Conservation (phyloP, 1,140 invertebrate genomes). For the Hycleus phaleratus region DNA sequence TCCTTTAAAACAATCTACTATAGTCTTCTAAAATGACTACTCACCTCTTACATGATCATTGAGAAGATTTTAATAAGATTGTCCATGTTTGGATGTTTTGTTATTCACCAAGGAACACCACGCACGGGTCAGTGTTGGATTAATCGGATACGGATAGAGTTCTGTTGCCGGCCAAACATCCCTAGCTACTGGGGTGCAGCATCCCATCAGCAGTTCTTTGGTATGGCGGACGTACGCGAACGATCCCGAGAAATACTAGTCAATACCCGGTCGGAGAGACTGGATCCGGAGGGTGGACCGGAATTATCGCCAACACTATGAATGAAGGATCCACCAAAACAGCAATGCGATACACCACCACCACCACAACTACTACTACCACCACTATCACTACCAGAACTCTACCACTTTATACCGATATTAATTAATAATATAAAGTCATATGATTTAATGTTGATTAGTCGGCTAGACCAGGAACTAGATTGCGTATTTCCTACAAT, state of each 20-base stretch:
- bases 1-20: too few species aligned
- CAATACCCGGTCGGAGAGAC: slow-evolving; percentile 24
- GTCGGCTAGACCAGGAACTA: too few species aligned
- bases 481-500: too few species aligned
- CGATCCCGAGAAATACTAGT: slow-evolving; percentile 21
- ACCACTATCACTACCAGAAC: too few species aligned
- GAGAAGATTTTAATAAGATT: background rate
- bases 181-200: slow-evolving; percentile 33
- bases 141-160: background rate
- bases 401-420: too few species aligned
- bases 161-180: slow-evolving; percentile 20
- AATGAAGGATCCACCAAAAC: slow-evolving; percentile 11
- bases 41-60: slow-evolving; percentile 11
- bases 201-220: slow-evolving; percentile 25
- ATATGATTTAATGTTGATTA: too few species aligned
- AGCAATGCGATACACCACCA: slow-evolving; percentile 9
- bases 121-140: background rate
- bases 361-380: too few species aligned
- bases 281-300: slow-evolving; percentile 20
- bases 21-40: background rate
- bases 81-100: too few species aligned
- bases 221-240: slow-evolving; percentile 22
- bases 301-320: slow-evolving; percentile 15
- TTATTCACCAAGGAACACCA: background rate
- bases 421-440: too few species aligned